Percentiles rank a stretch among this genome's conserved stretches.
These are phyloP conservation scores for Lacerta bilineata DNA, from an alignment of 2,797 vertebrate genomes.

Conservation along the genomic window DNA sequence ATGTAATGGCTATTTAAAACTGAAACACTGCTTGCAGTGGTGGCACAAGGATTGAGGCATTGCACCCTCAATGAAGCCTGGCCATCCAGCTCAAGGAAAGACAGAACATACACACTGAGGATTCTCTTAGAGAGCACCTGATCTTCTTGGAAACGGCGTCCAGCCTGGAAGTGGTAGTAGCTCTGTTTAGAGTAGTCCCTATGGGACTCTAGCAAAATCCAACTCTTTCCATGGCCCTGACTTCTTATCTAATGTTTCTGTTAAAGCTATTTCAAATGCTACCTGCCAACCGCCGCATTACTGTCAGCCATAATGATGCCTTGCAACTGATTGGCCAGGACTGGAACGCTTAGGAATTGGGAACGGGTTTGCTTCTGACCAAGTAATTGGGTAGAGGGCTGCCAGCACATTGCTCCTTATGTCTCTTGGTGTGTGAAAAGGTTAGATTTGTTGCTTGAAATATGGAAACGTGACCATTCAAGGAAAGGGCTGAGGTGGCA, in stretches of 20 bases:
- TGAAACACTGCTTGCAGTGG: neutral
- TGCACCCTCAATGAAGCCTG: no score
- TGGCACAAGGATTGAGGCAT: neutral
- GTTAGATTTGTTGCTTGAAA: neutral
- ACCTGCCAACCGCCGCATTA: neutral
- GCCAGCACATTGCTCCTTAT: neutral
- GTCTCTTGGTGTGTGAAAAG: neutral
- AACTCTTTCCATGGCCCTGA: neutral
- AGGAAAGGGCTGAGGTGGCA: neutral
- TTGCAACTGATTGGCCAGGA: neutral
- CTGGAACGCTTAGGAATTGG: neutral
- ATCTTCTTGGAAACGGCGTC: neutral
- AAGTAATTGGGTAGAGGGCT: neutral
- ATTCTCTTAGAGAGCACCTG: neutral
- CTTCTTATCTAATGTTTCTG: neutral
- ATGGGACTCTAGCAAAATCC: neutral
- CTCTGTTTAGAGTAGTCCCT: no score
- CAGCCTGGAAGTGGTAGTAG: neutral
- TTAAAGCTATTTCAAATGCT: neutral
- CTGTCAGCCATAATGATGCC: neutral
- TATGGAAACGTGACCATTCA: neutral
- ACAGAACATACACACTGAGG: neutral
- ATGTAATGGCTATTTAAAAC: neutral
- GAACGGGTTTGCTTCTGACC: neutral
- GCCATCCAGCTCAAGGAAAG: neutral